Base-by-base conservation (phyloP, 2,797 vertebrate species). In the Rhinichthys osculus region DNA sequence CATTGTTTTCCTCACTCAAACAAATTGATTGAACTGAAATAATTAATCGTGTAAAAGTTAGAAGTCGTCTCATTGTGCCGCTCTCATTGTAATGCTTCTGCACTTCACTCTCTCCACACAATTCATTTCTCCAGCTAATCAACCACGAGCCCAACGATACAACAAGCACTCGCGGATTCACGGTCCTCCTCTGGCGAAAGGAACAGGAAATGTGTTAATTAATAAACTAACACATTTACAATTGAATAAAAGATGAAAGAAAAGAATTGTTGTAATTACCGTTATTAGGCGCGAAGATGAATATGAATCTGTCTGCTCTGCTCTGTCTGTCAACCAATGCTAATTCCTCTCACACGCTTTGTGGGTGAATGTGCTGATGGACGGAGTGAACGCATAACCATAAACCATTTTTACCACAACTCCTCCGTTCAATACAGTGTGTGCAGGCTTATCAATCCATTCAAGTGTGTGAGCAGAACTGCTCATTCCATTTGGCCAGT, bases 381-480 rank as follows among this genome's bases (percentile, higher is more conserved):
- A 92, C 87, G 90, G 89, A 90, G 85, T 89, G 85, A 91, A 92
- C 87, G 47, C 80, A 83, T 85, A 90, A 93, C 92, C 90, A 94
- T 94, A 93, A 93, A 93, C 90, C 85, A 85, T 87, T 90, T 90
- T 92, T 91, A 93, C 91, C 91, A 80, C 69, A 35, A 5, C 91
- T 91, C 90, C 89, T 89, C 57, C 84, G 71, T 17, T 79, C 67
- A 89, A 66, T 86, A 86, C 88, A 89, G 89, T 92, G 91, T 95
- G 89, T 91, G 93, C 91, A 95, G 95, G 95, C 94, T 94, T 92
- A 93, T 95, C 94, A 93, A 92, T 94, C 94, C 92, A 93, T 93
- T 95, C 91, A 94, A 94, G 50, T 93, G 93, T 92, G 91, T 91
- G 88, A 93, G 90, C 90, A 91, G n/a, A 64, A 85, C 85, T 92